phyloP scores from a whole-genome alignment of 2,888 invertebrate species.

The Andrena haemorrhoa region DNA sequence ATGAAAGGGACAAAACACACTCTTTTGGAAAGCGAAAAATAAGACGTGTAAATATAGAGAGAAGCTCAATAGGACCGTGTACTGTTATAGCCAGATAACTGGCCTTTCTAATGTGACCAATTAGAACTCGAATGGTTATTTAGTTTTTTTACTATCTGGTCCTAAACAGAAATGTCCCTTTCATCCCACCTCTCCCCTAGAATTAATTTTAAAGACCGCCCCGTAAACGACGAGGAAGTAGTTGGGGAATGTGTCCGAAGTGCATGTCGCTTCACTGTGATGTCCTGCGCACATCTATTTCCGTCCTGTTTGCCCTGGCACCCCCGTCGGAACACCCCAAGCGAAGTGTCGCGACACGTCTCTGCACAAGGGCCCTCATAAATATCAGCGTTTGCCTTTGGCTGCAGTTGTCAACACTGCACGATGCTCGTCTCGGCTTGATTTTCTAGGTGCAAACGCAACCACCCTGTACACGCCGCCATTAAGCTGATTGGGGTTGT shows the following conservation, averaged over 20 bases:
- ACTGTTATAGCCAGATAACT: too few species aligned
- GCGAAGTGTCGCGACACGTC: conserved; percentile 42
- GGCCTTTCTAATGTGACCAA: too few species aligned
- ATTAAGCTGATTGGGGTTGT: conserved; percentile 47
- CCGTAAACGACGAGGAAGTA: conserved; percentile 47
- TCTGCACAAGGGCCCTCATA: conserved; percentile 62
- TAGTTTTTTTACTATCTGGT: too few species aligned
- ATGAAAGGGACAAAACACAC: too few species aligned
- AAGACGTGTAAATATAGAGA: too few species aligned
- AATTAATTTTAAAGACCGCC: neutral
- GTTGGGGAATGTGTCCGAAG: conserved; percentile 52
- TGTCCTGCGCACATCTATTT: conserved; percentile 61
- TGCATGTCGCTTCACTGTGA: conserved; percentile 35
- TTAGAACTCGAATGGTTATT: too few species aligned
- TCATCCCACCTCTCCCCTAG: too few species aligned
- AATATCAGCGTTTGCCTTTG: conserved; percentile 64
- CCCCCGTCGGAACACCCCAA: conserved; percentile 56
- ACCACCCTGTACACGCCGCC: conserved; percentile 8
- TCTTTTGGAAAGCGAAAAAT: too few species aligned
- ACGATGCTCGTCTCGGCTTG: conserved; percentile 5
- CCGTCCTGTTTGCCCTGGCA: conserved; percentile 58
- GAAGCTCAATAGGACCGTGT: too few species aligned
- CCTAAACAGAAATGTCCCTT: too few species aligned
- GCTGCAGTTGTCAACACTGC: conserved; percentile 41
- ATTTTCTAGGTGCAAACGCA: conserved; percentile 18